These are phyloP conservation scores for Podilymbus podiceps DNA, from an alignment of 2,113 vertebrate genomes.

Conservation along the genomic window DNA sequence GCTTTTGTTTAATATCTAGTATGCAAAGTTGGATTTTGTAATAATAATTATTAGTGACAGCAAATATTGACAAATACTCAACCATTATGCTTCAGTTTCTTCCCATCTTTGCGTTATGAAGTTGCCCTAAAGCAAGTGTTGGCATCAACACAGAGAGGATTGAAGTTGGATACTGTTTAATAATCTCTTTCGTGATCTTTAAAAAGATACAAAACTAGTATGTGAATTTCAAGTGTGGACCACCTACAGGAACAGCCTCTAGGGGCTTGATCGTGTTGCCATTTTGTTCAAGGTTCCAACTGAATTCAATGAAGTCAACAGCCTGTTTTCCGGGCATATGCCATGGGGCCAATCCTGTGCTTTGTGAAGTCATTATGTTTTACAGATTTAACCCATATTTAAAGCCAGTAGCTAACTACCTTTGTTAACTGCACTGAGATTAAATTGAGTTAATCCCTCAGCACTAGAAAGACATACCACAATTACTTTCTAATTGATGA, in stretches of 20 bases:
- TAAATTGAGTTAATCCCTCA: background rate
- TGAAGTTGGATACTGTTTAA: background rate
- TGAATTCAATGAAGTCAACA: background rate
- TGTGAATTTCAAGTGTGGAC: background rate
- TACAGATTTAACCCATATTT: background rate
- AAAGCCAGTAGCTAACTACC: slow-evolving; percentile 28
- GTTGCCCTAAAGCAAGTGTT: background rate
- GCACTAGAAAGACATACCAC: background rate
- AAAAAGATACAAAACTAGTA: background rate
- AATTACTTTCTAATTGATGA: slow-evolving; percentile 44
- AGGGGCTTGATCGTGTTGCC: accelerated
- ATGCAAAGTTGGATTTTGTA: background rate
- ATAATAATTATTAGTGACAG: background rate
- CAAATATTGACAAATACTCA: background rate
- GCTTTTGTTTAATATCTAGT: background rate
- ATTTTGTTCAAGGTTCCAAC: background rate
- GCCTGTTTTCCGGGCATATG: background rate
- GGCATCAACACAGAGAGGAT: background rate
- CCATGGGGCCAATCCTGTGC: background rate
- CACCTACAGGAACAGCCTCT: background rate
- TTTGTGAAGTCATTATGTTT: background rate
- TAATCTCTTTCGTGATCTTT: background rate
- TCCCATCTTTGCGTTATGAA: background rate
- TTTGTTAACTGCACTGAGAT: background rate
- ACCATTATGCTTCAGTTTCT: background rate